A percentile compares a stretch with the other conserved stretches of the same genome.
These are phyloP conservation scores for Whitmania pigra DNA, from an alignment of 1,140 invertebrate genomes.

Conservation along the genomic window DNA sequence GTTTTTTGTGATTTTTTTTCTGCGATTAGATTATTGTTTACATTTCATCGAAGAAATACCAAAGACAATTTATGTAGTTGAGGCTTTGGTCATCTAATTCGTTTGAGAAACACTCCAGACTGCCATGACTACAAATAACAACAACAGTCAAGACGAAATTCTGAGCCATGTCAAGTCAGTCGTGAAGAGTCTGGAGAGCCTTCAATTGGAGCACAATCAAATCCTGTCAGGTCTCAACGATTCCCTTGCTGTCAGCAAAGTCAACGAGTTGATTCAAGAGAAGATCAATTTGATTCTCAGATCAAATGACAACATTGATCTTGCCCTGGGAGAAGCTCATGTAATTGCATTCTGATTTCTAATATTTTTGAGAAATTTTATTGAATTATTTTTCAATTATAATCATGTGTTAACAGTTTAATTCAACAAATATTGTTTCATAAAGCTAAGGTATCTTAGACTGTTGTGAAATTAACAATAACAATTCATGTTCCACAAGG, in stretches of 20 bases:
- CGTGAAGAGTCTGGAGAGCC: neutral
- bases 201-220: neutral
- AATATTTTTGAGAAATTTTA: neutral
- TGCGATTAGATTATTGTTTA: no score
- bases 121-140: no score
- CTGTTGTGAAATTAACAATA: neutral
- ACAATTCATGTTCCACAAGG: conserved; percentile 27
- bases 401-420: neutral
- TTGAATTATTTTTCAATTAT: no score
- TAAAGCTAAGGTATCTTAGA: neutral
- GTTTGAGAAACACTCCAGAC: no score
- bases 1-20: no score
- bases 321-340: conserved; percentile 79
- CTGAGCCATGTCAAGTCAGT: neutral
- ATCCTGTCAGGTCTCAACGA: conserved; percentile 6
- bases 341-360: neutral
- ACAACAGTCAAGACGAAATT: conserved; percentile 2
- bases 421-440: neutral
- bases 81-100: no score
- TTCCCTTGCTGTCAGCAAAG: neutral
- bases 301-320: conserved; percentile 87
- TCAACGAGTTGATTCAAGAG: conserved; percentile 48
- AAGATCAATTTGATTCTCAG: conserved; percentile 77
- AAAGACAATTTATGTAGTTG: no score
- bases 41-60: no score